These are phyloP conservation scores for Tympanoctomys barrerae DNA, from an alignment of 2,797 vertebrate genomes.

Conservation along the genomic window DNA sequence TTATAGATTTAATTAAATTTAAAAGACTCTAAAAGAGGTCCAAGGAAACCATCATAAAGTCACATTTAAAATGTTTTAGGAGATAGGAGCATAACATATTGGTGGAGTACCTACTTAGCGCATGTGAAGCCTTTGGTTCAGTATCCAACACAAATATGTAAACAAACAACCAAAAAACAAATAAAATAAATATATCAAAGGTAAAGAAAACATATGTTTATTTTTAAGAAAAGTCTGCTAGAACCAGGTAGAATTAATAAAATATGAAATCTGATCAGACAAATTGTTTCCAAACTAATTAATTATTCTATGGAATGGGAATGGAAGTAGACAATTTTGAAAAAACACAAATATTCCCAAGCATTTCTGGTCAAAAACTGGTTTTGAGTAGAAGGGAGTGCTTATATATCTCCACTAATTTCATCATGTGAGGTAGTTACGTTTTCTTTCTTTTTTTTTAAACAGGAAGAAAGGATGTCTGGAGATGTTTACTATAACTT, in stretches of 20 bases:
- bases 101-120: not conserved
- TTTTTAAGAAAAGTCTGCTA: not conserved
- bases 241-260: not conserved
- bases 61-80: not conserved
- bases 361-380: not conserved
- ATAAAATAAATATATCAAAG: not conserved
- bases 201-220: not conserved
- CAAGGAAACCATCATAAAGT: slow-evolving; percentile 2
- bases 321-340: not conserved
- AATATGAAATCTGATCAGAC: not conserved
- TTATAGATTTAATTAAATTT: slow-evolving; percentile 56
- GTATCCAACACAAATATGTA: not conserved
- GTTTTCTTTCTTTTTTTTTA: not conserved
- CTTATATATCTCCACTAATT: not conserved
- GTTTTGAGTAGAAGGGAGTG: not conserved
- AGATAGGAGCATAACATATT: not conserved
- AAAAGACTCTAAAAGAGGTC: slow-evolving; percentile 21
- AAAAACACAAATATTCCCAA: not conserved
- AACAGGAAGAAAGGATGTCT: not conserved
- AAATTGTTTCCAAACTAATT: slow-evolving; percentile 43
- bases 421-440: not conserved
- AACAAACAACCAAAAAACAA: not conserved
- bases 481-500: not conserved
- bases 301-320: slow-evolving; percentile 9
- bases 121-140: not conserved